Base-by-base conservation (phyloP, 1,140 invertebrate genomes). In the Zaprionus capensis region DNA sequence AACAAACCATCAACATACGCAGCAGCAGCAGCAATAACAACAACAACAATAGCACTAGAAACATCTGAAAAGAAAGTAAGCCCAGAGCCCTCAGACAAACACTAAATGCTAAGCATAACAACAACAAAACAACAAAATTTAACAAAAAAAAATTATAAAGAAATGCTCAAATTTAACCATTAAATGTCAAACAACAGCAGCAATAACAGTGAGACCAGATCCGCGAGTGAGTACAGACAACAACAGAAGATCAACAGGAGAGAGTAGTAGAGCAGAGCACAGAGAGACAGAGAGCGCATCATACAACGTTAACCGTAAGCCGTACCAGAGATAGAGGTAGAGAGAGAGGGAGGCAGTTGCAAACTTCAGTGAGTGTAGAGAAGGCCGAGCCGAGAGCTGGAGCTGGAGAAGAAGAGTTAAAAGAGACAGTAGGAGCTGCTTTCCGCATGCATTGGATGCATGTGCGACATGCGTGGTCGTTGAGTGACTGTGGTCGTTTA, bases 91-190 rank as follows among this genome's bases (percentile, higher is more conserved):
- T 49, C 46, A 64, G 41, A 78, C 61, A 78, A 53, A 75, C 56
- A 71, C 66, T 64, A 17, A 64, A 46, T 41, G 44, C 61, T 51
- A 46, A n/a, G 20, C 20, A 51, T 51, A 51, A 49, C 51, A 76
- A 62, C 14, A 65, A 41, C 24, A 34, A 17, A 61, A 31, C 22
- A 69, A 31, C 46, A 53, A 55, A 64, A 82, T 26, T 70, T 31
- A 72, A 51, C 22, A 41, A 56, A 65, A 49, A 86, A 81, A 62
- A 73, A 59, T 38, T 56, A 46, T 55, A 51, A 70, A 71, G 49
- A 69, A 87, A 83, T 88, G 84, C 84, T 84, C 81, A 84, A 88
- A 73, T 75, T 78, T 57, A 61, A 75, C 63, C 72, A 68, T 81
- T 87, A 70, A 80, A 88, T 88, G 83, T 88, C 81, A 87, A 78